Percentiles rank a stretch among this genome's conserved stretches.
phyloP scores from a whole-genome alignment of 1,140 invertebrate genomes.

The Atta colombica region DNA sequence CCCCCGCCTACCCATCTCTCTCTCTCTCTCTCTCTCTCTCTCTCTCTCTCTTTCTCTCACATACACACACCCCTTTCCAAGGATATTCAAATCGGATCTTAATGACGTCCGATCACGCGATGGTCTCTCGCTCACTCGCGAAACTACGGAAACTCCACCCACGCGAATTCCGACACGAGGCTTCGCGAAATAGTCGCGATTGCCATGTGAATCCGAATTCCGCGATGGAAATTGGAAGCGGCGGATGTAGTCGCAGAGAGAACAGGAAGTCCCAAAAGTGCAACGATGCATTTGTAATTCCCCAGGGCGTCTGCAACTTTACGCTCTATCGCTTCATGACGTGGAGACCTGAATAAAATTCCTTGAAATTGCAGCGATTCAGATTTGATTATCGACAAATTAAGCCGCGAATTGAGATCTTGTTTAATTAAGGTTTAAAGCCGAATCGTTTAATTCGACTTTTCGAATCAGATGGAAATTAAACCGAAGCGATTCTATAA shows the following conservation, averaged over 20 bases:
- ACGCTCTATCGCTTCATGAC: neutral
- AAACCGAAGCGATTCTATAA: neutral
- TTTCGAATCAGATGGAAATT: neutral
- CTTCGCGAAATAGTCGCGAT: constrained; percentile 15
- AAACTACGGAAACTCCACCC: constrained; percentile 45
- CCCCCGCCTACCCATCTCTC: neutral
- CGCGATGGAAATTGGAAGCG: constrained; percentile 25
- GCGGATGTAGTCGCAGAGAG: neutral
- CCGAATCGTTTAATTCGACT: neutral
- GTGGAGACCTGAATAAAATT: constrained; percentile 1
- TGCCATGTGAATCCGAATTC: constrained; percentile 18
- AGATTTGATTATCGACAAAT: neutral
- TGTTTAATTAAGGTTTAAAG: neutral
- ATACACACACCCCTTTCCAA: constrained; percentile 43
- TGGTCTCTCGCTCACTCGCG: constrained; percentile 16
- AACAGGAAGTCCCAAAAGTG: constrained; percentile 40
- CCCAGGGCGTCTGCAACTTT: neutral
- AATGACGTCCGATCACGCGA: constrained; percentile 66
- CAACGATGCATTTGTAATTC: constrained; percentile 12
- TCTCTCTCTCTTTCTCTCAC: neutral
- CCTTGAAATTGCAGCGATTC: neutral
- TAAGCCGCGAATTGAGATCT: neutral
- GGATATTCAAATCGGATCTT: constrained; percentile 71
- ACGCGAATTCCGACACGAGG: constrained; percentile 45
- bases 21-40: too few relatives aligned